These are phyloP conservation scores for Tokudaia tokunoshimensis DNA, from an alignment of 2,797 vertebrate genomes.

Conservation along the genomic window DNA sequence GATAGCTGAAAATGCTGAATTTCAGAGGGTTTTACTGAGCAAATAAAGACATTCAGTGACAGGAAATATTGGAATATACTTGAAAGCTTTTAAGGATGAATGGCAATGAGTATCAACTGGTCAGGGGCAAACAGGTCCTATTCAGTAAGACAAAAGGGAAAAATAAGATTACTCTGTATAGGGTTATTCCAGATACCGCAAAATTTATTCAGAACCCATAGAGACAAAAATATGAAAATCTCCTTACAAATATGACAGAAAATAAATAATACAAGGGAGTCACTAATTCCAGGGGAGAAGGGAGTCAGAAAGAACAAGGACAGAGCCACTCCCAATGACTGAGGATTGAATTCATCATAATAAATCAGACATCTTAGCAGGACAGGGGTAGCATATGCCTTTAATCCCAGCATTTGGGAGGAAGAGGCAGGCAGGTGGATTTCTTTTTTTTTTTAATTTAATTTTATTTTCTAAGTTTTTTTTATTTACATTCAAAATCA, in stretches of 20 bases:
- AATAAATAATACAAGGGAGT: neutral
- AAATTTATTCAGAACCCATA: neutral
- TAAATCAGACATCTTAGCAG: neutral
- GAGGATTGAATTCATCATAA: neutral
- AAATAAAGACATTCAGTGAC: neutral
- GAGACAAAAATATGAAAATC: neutral
- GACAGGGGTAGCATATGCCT: too few species aligned
- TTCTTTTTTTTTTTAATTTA: too few species aligned
- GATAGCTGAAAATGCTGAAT: neutral
- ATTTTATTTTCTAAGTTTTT: too few species aligned
- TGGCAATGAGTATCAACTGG: neutral
- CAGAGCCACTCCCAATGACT: accelerated
- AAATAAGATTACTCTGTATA: neutral
- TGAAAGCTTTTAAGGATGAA: neutral
- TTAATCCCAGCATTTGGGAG: too few species aligned
- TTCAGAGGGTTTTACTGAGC: neutral
- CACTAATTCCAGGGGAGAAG: neutral
- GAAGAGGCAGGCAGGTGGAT: too few species aligned
- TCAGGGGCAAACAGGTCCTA: neutral
- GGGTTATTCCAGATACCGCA: neutral
- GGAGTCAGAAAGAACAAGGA: neutral
- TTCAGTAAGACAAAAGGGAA: neutral
- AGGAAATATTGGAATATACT: neutral
- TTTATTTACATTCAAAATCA: too few species aligned
- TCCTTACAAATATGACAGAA: neutral